Evolutionary conservation across 1,140 invertebrate species (phyloP), one percentile per base, ranked within the genome.

Genomic region (Drosophila bifasciata): DNA sequence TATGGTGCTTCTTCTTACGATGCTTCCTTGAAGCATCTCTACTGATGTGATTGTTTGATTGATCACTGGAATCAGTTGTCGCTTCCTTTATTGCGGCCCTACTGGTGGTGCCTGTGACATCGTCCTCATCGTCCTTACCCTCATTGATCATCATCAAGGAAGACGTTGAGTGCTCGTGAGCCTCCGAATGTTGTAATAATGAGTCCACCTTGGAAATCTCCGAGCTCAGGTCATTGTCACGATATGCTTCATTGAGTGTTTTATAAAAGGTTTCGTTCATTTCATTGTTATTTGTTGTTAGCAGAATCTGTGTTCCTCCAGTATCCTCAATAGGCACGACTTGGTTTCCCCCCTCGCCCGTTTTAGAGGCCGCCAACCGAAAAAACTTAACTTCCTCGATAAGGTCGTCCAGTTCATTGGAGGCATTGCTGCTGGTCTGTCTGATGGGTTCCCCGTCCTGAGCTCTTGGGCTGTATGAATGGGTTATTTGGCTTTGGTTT

Each of bases 251-350:
- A 92, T 97, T 97, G 16, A 98, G 93, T 89, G 96, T 97, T 72
- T 96, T 94, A 91, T 98, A 97, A 92, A 97, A 98, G 9, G 96
- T 96, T 92, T 98, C 97, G 89, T 97, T 96, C 4, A 96, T 95
- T 92, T 97, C 96, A 89, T 95, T 94, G 23, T 60, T 51, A n/a
- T n/a, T 46, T 25, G 46, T 7, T 52, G 48, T 5, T 5, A 17
- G 8, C 13, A 44, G 5, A 9, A 21, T 25, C 3, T 16, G 11
- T 53, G 80, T 85, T 50, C 90, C 90, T 2, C 90, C 90, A 11
- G 90, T 67, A 46, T 91, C 90, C 50, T 85, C 90, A 23, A 91
- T 90, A 1, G 90, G 74, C 3, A 74, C 48, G 32, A 66, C 63
- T 50, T 88, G 58, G 8, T 52, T 69, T 1, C 83, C 75, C 1